Base-by-base conservation (phyloP, 2,888 invertebrate genomes). In the Erebia aethiops region DNA sequence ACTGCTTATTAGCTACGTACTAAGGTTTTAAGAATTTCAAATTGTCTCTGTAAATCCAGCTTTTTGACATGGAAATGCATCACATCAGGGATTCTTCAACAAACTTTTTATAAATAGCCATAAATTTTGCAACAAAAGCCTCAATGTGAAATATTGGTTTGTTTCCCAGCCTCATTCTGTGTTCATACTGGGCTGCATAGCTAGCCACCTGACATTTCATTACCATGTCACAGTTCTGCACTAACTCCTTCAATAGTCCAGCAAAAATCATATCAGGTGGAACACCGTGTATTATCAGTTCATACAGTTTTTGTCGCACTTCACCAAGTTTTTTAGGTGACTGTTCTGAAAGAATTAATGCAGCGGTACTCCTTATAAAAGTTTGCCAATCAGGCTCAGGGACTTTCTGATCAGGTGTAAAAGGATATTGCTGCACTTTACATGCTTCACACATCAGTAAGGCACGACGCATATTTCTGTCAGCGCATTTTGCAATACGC, bases 71-170 rank as follows among this genome's bases (percentile, higher is more conserved):
- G n/a, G 4, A 61, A 43, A n/a, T 5, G 4, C 43, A 43, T 67
- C 58, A 67, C 67, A 67, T 58, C 77, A 96, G 83, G 26, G 95
- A 94, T 80, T 96, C 96, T 84, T 97, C 97, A 85, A 98, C 94
- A 85, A 97, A 98, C 80, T 96, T 96, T 82, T 98, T 97, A 85
- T 98, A 99, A 77, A 98, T 96, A 51, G 96, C 95, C 99, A 99
- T 99, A 86, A 99, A 99, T 80, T 97, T 97, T 0, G 98, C 98
- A 63, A 99, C 96, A 93, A 99, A 99, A 2, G 99, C 99, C 90
- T 99, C 99, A 67, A 99, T 93, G 87, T 99, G 99, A 83, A 98
- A 99, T 80, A 99, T 99, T 26, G 97, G 95, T 89, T 99, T 99
- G 80, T 97, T 97, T 18, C 99, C 99, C 69, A 96, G 95, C 80